A percentile compares a stretch with the other conserved stretches of the same genome.
These are phyloP conservation scores for Sphaeridia pumilis DNA, from an alignment of 2,888 invertebrate species.

Conservation along the genomic window DNA sequence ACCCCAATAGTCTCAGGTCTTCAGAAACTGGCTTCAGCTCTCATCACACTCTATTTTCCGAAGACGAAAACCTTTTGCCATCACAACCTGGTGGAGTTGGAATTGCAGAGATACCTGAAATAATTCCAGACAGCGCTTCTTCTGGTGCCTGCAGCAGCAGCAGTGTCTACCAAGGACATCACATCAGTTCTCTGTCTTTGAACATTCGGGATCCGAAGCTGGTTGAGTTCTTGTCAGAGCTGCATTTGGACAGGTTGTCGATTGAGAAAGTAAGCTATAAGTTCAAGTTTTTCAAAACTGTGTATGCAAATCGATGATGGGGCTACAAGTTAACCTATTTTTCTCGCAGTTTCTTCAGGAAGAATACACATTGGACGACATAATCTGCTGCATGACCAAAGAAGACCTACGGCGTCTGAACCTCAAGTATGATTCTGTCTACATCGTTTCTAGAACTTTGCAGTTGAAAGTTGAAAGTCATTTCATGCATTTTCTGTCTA, in stretches of 20 bases:
- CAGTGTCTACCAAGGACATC: slow-evolving; percentile 5
- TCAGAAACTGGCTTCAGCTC: slow-evolving; percentile 33
- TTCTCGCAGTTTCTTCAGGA: slow-evolving; percentile 51
- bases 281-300: background rate
- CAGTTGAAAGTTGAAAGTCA: background rate
- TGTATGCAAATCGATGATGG: background rate
- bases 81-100: slow-evolving; percentile 28
- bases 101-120: slow-evolving; percentile 19
- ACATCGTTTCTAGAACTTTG: slow-evolving; percentile 3
- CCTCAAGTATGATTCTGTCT: slow-evolving; percentile 52
- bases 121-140: slow-evolving; percentile 17
- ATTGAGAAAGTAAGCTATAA: slow-evolving; percentile 50
- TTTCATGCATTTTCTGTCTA: slow-evolving; percentile 23
- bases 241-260: slow-evolving; percentile 56
- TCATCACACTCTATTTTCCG: slow-evolving; percentile 33
- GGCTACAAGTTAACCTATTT: too few relatives aligned
- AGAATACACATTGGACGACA: slow-evolving; percentile 65
- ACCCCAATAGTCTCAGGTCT: slow-evolving; percentile 29
- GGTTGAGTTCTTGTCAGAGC: slow-evolving; percentile 57
- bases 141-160: slow-evolving; percentile 10
- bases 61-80: slow-evolving; percentile 29
- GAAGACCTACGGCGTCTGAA: slow-evolving; percentile 69
- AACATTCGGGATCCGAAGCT: slow-evolving; percentile 46
- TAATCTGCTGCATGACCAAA: slow-evolving; percentile 63
- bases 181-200: slow-evolving; percentile 16